Conservation (phyloP, 92 coral and sea anemone genomes). For the Diadumene lineata region DNA sequence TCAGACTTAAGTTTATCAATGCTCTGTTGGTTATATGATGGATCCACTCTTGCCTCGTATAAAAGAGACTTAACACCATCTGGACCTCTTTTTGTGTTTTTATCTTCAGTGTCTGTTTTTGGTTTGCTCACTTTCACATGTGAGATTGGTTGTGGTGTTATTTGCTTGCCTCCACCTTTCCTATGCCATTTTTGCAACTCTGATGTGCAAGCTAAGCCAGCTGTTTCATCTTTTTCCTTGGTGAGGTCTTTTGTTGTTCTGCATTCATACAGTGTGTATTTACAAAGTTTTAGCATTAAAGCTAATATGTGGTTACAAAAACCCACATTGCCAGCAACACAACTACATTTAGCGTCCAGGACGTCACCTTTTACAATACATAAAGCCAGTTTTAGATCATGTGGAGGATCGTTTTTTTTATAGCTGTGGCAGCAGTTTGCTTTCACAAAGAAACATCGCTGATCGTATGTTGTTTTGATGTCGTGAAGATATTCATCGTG, state of each 20-base stretch:
- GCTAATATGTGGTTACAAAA: slow-evolving; percentile 60
- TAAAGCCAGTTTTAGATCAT: slow-evolving; percentile 8
- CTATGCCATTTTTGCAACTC: neutral
- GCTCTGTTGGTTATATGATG: slow-evolving; percentile 15
- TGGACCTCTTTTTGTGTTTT: slow-evolving; percentile 13
- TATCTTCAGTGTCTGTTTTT: slow-evolving; percentile 27
- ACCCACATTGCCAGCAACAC: slow-evolving; percentile 24
- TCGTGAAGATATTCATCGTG: slow-evolving; percentile 14
- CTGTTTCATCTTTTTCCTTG: neutral
- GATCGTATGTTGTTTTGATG: neutral
- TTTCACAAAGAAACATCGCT: neutral
- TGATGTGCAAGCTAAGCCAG: neutral
- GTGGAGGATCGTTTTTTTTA: neutral
- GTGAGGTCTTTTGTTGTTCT: neutral
- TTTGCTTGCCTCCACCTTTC: neutral
- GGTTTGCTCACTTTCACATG: slow-evolving; percentile 42
- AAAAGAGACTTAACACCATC: slow-evolving; percentile 33
- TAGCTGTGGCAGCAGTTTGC: neutral
- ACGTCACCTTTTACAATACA: slow-evolving; percentile 47
- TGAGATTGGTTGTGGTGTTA: slow-evolving; percentile 33
- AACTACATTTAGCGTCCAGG: slow-evolving; percentile 31
- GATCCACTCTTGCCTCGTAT: slow-evolving; percentile 47
- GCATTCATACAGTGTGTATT: slow-evolving; percentile 38
- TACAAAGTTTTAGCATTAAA: slow-evolving; percentile 50
- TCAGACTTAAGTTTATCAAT: slow-evolving; percentile 11